Conservation (phyloP, 2,113 vertebrate genomes). For the Rhea pennata region DNA sequence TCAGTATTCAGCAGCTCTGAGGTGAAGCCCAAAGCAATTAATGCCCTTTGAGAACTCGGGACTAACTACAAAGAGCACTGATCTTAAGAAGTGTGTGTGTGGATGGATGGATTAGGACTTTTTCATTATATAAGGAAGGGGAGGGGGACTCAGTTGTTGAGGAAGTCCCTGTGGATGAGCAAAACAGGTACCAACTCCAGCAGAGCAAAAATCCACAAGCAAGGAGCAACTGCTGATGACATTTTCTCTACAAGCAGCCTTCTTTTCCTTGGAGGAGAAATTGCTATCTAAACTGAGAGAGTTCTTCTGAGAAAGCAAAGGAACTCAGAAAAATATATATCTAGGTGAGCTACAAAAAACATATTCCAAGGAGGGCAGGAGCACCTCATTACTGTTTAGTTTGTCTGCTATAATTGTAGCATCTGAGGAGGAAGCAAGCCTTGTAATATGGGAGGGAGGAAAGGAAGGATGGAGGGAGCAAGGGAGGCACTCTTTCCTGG, state of each 20-base stretch:
- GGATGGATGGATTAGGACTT: background rate
- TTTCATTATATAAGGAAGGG: background rate
- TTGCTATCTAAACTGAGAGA: background rate
- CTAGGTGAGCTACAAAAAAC: background rate
- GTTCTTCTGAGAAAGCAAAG: background rate
- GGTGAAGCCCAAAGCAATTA: conserved; percentile 50
- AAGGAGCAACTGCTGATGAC: background rate
- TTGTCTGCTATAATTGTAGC: background rate
- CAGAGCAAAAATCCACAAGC: background rate
- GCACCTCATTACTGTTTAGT: background rate
- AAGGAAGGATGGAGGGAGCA: background rate
- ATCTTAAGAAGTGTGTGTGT: conserved; percentile 7
- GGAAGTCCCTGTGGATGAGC: background rate
- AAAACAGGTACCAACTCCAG: background rate
- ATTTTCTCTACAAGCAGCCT: background rate
- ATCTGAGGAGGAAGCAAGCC: background rate
- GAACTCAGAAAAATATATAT: background rate
- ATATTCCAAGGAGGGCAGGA: background rate
- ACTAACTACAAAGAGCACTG: conserved; percentile 16
- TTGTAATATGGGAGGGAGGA: background rate
- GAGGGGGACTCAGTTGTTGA: background rate
- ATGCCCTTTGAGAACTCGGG: background rate
- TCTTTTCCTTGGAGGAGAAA: background rate
- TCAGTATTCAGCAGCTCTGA: conserved; percentile 44
- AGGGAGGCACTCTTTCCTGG: background rate